phyloP scores from a whole-genome alignment of 2,113 vertebrate species.

The Cyphomyrus discorhynchus region DNA sequence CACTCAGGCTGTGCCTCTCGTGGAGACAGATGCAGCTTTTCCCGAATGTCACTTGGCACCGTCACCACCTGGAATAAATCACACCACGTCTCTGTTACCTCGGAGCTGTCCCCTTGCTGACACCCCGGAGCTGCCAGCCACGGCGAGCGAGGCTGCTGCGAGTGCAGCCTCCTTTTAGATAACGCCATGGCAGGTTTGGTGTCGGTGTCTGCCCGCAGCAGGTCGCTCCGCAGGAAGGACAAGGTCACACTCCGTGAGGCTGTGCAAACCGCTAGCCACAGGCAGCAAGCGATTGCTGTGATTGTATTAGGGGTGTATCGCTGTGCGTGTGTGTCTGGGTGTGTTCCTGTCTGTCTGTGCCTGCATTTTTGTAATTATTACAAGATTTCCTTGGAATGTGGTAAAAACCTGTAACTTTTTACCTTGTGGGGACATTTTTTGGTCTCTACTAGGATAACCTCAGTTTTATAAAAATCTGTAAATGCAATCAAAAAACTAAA shows the following conservation, averaged over 20 bases:
- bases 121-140: slow-evolving; percentile 33
- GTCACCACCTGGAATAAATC: slow-evolving; percentile 70
- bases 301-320: background rate
- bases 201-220: slow-evolving; percentile 67
- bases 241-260: slow-evolving; percentile 36
- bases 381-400: background rate
- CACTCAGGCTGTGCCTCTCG: slow-evolving; percentile 36
- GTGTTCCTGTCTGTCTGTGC: slow-evolving; percentile 22
- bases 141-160: slow-evolving; percentile 29
- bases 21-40: slow-evolving; percentile 79
- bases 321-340: background rate
- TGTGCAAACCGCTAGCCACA: slow-evolving; percentile 33
- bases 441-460: background rate
- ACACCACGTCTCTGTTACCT: slow-evolving; percentile 69
- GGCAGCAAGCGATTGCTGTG: slow-evolving; percentile 35
- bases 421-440: background rate
- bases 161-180: slow-evolving; percentile 66
- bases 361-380: background rate
- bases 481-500: background rate
- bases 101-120: slow-evolving; percentile 57
- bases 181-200: slow-evolving; percentile 67
- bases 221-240: slow-evolving; percentile 38
- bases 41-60: slow-evolving; percentile 64
- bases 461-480: background rate
- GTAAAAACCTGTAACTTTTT: background rate